Conservation (phyloP, 2,113 vertebrate species). For the Rutilus rutilus region DNA sequence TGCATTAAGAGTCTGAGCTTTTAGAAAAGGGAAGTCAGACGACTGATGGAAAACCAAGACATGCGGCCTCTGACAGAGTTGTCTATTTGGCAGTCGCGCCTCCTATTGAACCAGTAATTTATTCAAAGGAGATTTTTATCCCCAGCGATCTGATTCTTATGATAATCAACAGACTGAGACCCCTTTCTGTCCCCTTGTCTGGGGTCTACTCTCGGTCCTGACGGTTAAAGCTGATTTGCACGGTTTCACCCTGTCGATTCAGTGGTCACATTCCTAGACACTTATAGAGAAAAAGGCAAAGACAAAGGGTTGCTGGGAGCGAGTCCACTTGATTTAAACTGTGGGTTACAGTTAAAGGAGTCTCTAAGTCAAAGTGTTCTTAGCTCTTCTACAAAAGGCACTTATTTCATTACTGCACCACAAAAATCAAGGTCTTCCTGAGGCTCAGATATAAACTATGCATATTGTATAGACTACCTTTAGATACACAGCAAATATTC, state of each 20-base stretch:
- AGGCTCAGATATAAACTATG: background rate
- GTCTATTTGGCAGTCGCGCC: conserved; percentile 84
- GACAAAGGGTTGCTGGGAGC: conserved; percentile 69
- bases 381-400: conserved; percentile 40
- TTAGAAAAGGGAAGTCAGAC: conserved; percentile 60
- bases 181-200: conserved; percentile 73
- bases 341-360: conserved; percentile 63
- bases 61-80: conserved; percentile 77
- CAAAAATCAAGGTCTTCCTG: background rate
- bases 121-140: conserved; percentile 86
- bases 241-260: conserved; percentile 72
- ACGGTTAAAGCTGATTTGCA: conserved; percentile 84
- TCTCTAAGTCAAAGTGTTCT: conserved; percentile 72
- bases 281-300: conserved; percentile 68
- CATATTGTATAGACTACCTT: too few species aligned
- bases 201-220: conserved; percentile 74
- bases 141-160: conserved; percentile 81
- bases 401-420: background rate
- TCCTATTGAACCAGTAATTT: conserved; percentile 83
- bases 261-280: conserved; percentile 80
- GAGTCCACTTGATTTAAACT: conserved; percentile 70
- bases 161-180: conserved; percentile 75
- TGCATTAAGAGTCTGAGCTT: conserved; percentile 72
- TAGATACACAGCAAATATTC: background rate
- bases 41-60: conserved; percentile 33